Conservation (phyloP, 2,113 vertebrate species). For the Solenodon paradoxus region DNA sequence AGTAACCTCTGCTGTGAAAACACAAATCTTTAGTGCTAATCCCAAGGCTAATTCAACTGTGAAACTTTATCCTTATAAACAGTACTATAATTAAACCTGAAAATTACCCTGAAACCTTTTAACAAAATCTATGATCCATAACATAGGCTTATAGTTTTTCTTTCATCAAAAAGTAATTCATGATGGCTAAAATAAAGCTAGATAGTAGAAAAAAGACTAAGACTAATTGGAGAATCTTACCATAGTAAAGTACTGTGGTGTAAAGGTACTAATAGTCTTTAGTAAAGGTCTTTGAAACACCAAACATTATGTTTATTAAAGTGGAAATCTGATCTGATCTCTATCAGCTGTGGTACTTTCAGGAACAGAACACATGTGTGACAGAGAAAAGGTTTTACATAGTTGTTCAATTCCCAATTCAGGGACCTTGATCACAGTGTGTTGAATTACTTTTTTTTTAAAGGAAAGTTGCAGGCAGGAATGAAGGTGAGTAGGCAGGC, state of each 20-base stretch:
- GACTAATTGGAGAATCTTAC: conserved; percentile 31
- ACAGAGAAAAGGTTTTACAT: conserved; percentile 12
- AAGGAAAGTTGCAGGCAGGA: too few relatives aligned
- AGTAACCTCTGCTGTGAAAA: conserved; percentile 49
- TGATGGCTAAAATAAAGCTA: conserved; percentile 59
- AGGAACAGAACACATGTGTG: background rate
- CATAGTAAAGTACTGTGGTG: conserved; percentile 9
- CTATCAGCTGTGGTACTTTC: background rate
- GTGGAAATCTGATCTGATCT: conserved; percentile 11
- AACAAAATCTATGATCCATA: conserved; percentile 24
- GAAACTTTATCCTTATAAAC: conserved; percentile 61
- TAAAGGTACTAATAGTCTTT: too few relatives aligned
- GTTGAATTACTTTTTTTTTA: background rate
- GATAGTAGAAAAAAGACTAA: conserved; percentile 48
- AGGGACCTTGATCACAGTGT: background rate
- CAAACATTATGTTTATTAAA: conserved; percentile 23
- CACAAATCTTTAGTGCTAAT: conserved; percentile 41
- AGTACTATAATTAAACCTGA: conserved; percentile 53
- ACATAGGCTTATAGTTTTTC: conserved; percentile 1
- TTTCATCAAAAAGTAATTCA: conserved; percentile 40
- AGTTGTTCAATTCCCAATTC: conserved; percentile 27
- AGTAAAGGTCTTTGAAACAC: conserved; percentile 37
- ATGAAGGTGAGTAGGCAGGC: too few relatives aligned
- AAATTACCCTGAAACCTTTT: conserved; percentile 27
- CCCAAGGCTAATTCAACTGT: conserved; percentile 50